Evolutionary conservation across 2,888 invertebrate species (phyloP).

Genomic region (Drosophila aldrichi): DNA sequence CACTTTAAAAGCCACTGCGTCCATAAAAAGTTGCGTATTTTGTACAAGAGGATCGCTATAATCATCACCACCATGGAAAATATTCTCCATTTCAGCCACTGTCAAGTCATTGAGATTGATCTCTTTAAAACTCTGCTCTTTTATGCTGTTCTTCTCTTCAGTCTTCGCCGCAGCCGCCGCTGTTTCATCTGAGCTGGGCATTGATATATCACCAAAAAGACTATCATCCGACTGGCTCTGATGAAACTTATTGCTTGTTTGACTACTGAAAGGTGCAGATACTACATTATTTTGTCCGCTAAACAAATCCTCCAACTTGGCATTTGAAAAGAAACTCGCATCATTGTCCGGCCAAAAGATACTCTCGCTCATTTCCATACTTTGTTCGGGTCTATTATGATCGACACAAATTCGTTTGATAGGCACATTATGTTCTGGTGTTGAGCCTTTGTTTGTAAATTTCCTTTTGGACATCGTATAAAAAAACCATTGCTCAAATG

Average conservation of each 20-base stretch:
- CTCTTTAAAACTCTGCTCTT: conserved; percentile 55
- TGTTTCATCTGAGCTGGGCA: conserved; percentile 28
- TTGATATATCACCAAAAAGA: conserved; percentile 72
- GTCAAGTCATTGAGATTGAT: conserved; percentile 64
- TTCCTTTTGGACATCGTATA: conserved; percentile 44
- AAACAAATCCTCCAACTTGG: conserved; percentile 68
- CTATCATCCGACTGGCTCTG: conserved; percentile 62
- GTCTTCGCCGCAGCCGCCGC: not conserved
- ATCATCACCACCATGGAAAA: conserved; percentile 58
- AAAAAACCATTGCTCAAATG: conserved; percentile 22
- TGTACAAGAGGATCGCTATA: conserved; percentile 63
- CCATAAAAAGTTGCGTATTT: conserved; percentile 83
- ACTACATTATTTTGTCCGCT: conserved; percentile 32
- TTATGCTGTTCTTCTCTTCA: not conserved
- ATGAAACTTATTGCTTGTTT: conserved; percentile 23
- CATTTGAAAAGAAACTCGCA: conserved; percentile 77
- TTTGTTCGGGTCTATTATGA: not conserved
- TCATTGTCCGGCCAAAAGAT: conserved; percentile 76
- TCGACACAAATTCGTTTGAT: conserved; percentile 56
- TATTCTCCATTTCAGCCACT: conserved; percentile 57
- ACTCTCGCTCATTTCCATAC: conserved; percentile 47
- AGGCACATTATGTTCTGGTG: conserved; percentile 16
- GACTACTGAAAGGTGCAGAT: conserved; percentile 24
- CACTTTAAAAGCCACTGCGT: conserved; percentile 77
- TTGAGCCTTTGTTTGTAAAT: conserved; percentile 17